Evolutionary conservation across 2,797 vertebrate genomes (phyloP).

Genomic region (Enteromius afrohamiltoni): DNA sequence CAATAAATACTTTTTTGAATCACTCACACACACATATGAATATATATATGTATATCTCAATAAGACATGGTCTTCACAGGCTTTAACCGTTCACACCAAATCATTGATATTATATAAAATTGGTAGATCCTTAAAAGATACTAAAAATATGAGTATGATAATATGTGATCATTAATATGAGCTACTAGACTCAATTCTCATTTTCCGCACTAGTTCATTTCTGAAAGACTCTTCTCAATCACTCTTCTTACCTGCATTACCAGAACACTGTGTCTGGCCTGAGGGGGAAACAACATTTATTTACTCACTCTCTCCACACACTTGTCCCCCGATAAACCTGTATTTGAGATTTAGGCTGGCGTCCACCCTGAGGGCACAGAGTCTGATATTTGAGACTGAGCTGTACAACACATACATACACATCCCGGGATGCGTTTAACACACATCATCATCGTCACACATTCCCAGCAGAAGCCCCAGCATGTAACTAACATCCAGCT

Average conservation of each 20-base stretch:
- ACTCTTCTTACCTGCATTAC: slow-evolving; percentile 37
- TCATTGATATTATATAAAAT: not conserved
- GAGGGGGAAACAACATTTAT: not conserved
- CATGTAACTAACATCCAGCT: slow-evolving; percentile 7
- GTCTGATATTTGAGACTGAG: not conserved
- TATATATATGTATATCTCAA: no score
- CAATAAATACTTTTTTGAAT: not conserved
- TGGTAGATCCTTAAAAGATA: not conserved
- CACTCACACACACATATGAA: no score
- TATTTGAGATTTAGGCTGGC: not conserved
- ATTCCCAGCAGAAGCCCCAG: not conserved
- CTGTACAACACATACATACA: slow-evolving; percentile 36
- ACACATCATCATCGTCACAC: slow-evolving; percentile 15
- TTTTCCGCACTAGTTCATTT: slow-evolving; percentile 38
- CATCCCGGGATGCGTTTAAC: slow-evolving; percentile 55
- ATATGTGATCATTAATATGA: not conserved
- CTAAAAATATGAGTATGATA: not conserved
- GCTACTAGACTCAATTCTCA: slow-evolving; percentile 46
- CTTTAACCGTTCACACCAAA: not conserved
- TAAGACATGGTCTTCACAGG: not conserved
- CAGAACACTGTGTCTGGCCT: not conserved
- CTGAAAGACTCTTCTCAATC: not conserved
- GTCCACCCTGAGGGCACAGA: not conserved
- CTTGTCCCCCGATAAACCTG: not conserved
- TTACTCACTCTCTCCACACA: not conserved